Evolutionary conservation across 53 echinoderm and acorn worm genomes (phyloP), one percentile per base, ranked within the genome.

Genomic region (Astropecten irregularis): DNA sequence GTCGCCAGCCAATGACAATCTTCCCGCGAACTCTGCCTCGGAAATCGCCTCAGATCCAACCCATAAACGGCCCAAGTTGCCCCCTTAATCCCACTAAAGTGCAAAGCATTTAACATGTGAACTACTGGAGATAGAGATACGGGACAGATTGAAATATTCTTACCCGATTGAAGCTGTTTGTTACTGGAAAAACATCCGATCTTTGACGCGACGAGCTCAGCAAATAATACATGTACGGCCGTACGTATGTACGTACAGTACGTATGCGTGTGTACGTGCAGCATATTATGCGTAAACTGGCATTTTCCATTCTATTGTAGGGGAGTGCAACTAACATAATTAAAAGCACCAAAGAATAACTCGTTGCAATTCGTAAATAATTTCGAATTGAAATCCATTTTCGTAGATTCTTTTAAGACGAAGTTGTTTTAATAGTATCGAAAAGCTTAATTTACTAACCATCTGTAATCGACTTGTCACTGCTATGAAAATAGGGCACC

Each of bases 1-100:
- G 46, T 62, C 48, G 36, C 31, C 36, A 62, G 79, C 79, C 79
- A 79, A 79, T 79, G 63, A 63, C 79, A 79, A 79, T 46, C 79
- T 79, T 62, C 79, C 79, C 62, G 61, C 61, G 61, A 79, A 79
- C 61, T 62, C 61, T 40, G n/a, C 22, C 61, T 29, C 30, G 22
- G 32, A 79, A 79, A 61, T 79, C 79, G 36, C 57, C 57, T 29
- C 5, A 40, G 32, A 54, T 69, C 31, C 32, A 55, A 38, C 73
- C 35, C 36, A 21, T 36, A 7, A 1, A 9, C 13, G 8, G 22
- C 73, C 4, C 47, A n/a, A 49, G 29, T 30, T 49, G 28, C 8
- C 28, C 35, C 57, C 37, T 40, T 10, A 35, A 15, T 76, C 22
- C 27, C 40, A 40, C 76, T 42, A 56, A 76, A 36, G 4, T 23